These are phyloP conservation scores for Clitarchus hookeri DNA, from an alignment of 2,888 invertebrate genomes.

Conservation along the genomic window DNA sequence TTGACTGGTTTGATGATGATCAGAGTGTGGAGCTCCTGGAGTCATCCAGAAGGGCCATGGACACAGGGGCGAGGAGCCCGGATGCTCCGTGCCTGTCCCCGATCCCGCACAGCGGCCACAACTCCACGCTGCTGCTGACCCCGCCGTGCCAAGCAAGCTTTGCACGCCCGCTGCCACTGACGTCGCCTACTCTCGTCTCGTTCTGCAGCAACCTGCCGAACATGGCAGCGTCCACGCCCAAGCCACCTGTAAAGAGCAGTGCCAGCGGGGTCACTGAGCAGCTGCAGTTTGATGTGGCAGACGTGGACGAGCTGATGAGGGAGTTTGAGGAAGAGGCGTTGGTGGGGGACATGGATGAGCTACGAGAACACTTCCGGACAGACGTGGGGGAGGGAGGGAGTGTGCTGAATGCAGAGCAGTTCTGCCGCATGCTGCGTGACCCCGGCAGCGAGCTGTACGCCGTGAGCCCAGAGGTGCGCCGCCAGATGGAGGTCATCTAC, in stretches of 20 bases:
- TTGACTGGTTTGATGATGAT: neutral
- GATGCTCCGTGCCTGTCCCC: neutral
- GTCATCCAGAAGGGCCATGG: neutral
- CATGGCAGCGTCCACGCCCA: neutral
- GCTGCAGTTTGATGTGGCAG: neutral
- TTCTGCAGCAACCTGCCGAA: neutral
- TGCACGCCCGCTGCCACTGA: neutral
- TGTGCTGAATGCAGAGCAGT: neutral
- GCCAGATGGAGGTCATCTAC: neutral
- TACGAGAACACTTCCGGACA: neutral
- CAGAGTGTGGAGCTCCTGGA: neutral
- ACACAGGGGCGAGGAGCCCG: neutral
- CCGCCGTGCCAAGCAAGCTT: neutral
- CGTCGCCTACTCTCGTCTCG: neutral
- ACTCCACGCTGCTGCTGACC: constrained; percentile 3
- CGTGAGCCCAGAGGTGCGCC: neutral
- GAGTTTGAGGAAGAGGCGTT: neutral
- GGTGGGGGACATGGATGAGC: neutral
- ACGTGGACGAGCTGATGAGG: neutral
- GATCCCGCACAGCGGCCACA: neutral
- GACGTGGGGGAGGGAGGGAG: neutral
- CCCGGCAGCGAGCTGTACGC: neutral
- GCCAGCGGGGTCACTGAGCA: neutral
- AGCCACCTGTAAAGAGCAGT: neutral
- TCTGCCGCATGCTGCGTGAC: neutral